These are phyloP conservation scores for Clupea harengus DNA, from an alignment of 2,113 vertebrate genomes.

Conservation along the genomic window DNA sequence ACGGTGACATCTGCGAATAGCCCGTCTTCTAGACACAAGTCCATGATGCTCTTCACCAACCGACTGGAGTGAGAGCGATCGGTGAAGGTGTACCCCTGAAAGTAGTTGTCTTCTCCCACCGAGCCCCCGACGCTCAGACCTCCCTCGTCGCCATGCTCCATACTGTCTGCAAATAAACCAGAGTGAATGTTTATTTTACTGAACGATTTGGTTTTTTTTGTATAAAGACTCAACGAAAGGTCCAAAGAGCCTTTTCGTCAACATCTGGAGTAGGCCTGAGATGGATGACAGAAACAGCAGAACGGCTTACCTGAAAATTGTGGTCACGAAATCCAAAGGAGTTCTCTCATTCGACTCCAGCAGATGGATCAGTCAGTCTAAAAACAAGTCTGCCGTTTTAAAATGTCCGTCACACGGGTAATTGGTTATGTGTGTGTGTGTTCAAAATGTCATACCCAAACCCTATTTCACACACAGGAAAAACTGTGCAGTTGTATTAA, in stretches of 20 bases:
- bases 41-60: constrained; percentile 96
- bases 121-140: constrained; percentile 76
- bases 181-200: background rate
- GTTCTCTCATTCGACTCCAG: background rate
- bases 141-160: constrained; percentile 86
- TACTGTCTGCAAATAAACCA: constrained; percentile 53
- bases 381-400: background rate
- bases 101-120: constrained; percentile 91
- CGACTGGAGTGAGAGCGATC: constrained; percentile 93
- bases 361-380: background rate
- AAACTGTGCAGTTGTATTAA: too few relatives aligned
- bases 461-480: too few relatives aligned
- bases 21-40: constrained; percentile 91
- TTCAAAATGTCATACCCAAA: too few relatives aligned
- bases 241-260: too few relatives aligned
- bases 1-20: constrained; percentile 95
- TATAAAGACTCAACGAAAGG: background rate
- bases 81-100: constrained; percentile 94
- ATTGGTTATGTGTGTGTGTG: background rate
- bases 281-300: too few relatives aligned
- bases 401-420: background rate
- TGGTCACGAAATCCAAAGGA: background rate
- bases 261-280: too few relatives aligned
- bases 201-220: background rate
- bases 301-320: background rate